Conservation (phyloP, 2,113 vertebrate species). For the Callipepla squamata region DNA sequence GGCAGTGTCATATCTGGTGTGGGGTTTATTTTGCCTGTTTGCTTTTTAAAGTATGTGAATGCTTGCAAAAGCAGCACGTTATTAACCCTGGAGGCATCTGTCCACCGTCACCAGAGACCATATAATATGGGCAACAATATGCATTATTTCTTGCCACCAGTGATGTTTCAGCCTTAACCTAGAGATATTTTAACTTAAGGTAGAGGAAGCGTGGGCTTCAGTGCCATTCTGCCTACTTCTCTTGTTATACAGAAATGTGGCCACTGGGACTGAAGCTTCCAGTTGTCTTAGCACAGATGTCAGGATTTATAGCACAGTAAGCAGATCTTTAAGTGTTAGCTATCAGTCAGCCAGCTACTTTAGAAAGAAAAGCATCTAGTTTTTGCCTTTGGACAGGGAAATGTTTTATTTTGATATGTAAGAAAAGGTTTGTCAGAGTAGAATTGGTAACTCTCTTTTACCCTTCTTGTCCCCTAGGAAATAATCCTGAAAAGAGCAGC, state of each 20-base stretch:
- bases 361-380: neutral
- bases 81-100: slow-evolving; percentile 2
- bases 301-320: neutral
- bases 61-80: neutral
- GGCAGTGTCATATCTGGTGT: neutral
- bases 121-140: neutral
- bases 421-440: neutral
- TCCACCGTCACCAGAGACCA: neutral
- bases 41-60: neutral
- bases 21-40: neutral
- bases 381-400: neutral
- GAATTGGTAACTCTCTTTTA: neutral
- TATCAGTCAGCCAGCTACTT: neutral
- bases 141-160: neutral
- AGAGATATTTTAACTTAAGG: neutral
- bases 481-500: slow-evolving; percentile 97
- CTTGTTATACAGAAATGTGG: neutral
- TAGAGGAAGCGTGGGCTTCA: neutral
- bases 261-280: neutral
- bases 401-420: neutral
- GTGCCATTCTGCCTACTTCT: neutral
- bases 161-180: neutral
- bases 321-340: neutral
- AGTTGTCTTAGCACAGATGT: neutral
- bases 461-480: slow-evolving; percentile 78